Evolutionary conservation across 2,113 vertebrate genomes (phyloP).

Genomic region (Pollachius pollachius): DNA sequence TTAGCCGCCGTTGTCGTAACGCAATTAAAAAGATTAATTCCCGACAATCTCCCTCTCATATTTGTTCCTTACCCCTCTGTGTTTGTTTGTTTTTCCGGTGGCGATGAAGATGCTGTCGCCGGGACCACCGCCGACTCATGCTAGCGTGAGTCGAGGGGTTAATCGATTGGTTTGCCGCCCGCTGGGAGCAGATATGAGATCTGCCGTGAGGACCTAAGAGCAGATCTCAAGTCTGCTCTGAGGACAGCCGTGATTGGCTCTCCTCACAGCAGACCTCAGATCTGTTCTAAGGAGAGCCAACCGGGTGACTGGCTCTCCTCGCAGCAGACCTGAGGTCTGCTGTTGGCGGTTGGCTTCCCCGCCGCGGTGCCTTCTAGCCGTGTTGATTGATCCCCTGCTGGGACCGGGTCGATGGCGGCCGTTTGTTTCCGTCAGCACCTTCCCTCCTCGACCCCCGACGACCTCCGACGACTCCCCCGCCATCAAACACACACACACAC

Average conservation of each 20-base stretch:
- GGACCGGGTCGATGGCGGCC: conserved; percentile 55
- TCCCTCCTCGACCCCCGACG: conserved; percentile 1
- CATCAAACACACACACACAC: conserved; percentile 10
- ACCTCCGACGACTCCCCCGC: too few species aligned
- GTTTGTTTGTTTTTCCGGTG: background rate
- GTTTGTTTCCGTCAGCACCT: conserved; percentile 62
- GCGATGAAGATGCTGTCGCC: too few species aligned
- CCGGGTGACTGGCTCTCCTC: too few species aligned
- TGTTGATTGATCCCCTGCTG: conserved; percentile 63
- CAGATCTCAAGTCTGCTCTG: too few species aligned
- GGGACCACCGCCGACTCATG: background rate
- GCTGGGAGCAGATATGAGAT: conserved; percentile 17
- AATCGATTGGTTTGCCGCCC: conserved; percentile 33
- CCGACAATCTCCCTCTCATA: background rate
- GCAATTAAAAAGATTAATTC: conserved; percentile 5
- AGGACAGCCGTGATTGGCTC: too few species aligned
- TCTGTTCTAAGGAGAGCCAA: too few species aligned
- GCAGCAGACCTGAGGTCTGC: conserved; percentile 10
- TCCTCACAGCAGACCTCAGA: too few species aligned
- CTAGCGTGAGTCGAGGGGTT: conserved; percentile 10
- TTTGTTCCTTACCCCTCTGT: background rate
- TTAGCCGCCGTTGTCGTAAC: conserved; percentile 28
- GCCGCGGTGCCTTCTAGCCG: conserved; percentile 43
- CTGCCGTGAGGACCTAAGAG: too few species aligned
- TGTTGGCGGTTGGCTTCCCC: conserved; percentile 17